Percentiles rank a stretch among this genome's conserved stretches.
Evolutionary conservation across 2,888 invertebrate species (phyloP).

Genomic region (Automeris io): DNA sequence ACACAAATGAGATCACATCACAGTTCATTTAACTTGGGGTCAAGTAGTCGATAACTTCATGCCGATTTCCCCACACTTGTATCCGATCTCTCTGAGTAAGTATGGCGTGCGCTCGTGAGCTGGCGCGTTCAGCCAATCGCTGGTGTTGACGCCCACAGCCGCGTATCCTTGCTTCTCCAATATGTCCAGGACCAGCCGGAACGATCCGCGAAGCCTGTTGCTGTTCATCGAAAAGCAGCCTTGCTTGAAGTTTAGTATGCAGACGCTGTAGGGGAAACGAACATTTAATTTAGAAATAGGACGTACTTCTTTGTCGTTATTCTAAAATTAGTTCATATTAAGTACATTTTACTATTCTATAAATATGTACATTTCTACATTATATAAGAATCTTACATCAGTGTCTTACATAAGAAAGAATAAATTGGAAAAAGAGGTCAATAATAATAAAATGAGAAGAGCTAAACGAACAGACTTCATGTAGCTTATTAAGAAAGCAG

Average conservation of each 20-base stretch:
- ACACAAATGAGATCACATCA: constrained; percentile 12
- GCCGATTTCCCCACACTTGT: constrained; percentile 68
- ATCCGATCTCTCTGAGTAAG: constrained; percentile 73
- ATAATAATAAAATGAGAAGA: too few relatives aligned
- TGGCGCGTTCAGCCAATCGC: constrained; percentile 71
- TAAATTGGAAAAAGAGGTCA: too few relatives aligned
- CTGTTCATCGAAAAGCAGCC: constrained; percentile 78
- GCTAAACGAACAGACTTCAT: too few relatives aligned
- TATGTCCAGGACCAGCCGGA: constrained; percentile 69
- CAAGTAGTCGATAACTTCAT: constrained; percentile 48
- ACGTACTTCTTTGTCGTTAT: neutral
- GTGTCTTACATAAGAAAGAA: too few relatives aligned
- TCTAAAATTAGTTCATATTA: too few relatives aligned
- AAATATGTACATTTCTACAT: too few relatives aligned
- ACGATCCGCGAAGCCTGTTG: constrained; percentile 69
- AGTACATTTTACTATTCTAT: too few relatives aligned
- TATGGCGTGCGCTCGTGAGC: constrained; percentile 79
- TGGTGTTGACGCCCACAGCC: constrained; percentile 72
- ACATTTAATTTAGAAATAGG: neutral
- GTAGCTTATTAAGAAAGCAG: too few relatives aligned
- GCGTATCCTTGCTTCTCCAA: constrained; percentile 76
- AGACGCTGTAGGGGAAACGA: constrained; percentile 65
- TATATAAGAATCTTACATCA: too few relatives aligned
- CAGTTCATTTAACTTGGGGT: constrained; percentile 13
- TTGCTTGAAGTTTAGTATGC: constrained; percentile 71